A percentile compares a stretch with the other conserved stretches of the same genome.
Evolutionary conservation across 2,113 vertebrate species (phyloP).

Genomic region (Ammodramus savannarum): DNA sequence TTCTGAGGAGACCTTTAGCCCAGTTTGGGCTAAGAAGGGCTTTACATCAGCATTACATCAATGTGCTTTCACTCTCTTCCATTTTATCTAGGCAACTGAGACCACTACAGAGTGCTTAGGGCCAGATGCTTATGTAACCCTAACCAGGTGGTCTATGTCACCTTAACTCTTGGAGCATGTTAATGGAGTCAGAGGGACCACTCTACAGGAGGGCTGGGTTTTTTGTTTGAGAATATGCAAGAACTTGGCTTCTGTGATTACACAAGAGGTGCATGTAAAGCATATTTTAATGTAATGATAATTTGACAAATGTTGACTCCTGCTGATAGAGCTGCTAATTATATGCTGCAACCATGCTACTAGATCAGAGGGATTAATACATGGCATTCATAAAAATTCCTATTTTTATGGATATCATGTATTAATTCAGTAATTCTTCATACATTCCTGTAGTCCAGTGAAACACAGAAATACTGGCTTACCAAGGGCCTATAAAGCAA

Average conservation of each 20-base stretch:
- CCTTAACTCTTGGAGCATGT: neutral
- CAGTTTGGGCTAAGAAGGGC: neutral
- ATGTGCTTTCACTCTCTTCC: neutral
- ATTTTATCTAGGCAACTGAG: neutral
- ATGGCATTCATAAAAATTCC: neutral
- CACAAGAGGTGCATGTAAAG: accelerated
- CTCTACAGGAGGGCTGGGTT: neutral
- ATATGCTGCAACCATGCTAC: neutral
- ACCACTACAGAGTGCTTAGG: neutral
- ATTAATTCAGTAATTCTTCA: neutral
- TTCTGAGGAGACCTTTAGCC: neutral
- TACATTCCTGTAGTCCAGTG: neutral
- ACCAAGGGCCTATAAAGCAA: neutral
- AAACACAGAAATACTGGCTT: neutral
- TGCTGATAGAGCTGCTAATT: slow-evolving; percentile 1
- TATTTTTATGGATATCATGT: neutral
- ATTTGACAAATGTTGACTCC: neutral
- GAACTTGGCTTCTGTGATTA: neutral
- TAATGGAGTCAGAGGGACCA: neutral
- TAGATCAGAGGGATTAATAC: neutral
- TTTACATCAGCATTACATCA: neutral
- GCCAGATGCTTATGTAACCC: neutral
- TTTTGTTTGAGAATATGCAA: neutral
- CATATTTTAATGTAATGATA: neutral
- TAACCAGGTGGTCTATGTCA: neutral